A percentile compares a stretch with the other conserved stretches of the same genome.
Evolutionary conservation across 1,140 invertebrate genomes (phyloP).

Genomic region (Dreissena polymorpha): DNA sequence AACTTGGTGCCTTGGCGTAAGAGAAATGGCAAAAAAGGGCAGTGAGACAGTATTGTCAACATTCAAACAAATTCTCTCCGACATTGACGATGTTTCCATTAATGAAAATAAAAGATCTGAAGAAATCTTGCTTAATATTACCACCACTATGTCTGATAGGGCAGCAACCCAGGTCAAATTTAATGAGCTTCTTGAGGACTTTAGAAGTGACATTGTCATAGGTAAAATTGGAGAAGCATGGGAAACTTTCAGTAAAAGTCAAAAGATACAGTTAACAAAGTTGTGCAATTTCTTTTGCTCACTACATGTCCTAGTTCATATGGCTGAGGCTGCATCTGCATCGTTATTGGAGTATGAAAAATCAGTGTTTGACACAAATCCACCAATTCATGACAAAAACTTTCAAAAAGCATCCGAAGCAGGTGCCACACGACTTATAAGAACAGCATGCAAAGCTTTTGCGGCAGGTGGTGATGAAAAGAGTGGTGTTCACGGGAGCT

Average conservation of each 20-base stretch:
- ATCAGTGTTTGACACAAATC: conserved; percentile 26
- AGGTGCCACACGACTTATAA: conserved; percentile 18
- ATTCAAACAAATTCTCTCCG: conserved; percentile 38
- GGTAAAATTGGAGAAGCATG: conserved; percentile 40
- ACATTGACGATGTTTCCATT: conserved; percentile 32
- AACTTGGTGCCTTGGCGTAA: conserved; percentile 30
- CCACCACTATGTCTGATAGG: conserved; percentile 57
- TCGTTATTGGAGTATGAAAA: conserved; percentile 21
- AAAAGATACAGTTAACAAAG: conserved; percentile 21
- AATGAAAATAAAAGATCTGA: conserved; percentile 21
- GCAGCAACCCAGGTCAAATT: conserved; percentile 53
- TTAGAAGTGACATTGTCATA: conserved; percentile 34
- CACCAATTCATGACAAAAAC: conserved; percentile 30
- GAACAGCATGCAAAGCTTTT: conserved; percentile 36
- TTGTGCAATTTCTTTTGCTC: conserved; percentile 50
- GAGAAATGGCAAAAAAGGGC: conserved; percentile 41
- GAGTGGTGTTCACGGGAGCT: conserved; percentile 13
- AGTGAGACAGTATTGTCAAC: conserved; percentile 19
- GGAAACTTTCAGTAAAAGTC: conserved; percentile 17
- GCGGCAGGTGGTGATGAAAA: conserved; percentile 43
- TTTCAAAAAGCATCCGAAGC: conserved; percentile 33
- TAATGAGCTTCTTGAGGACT: conserved; percentile 48
- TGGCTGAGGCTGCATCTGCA: conserved; percentile 25
- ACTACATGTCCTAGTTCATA: conserved; percentile 49
- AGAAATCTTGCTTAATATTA: conserved; percentile 42